These are phyloP conservation scores for Fissipunctia ypsillon DNA, from an alignment of 2,888 invertebrate species.

Conservation along the genomic window DNA sequence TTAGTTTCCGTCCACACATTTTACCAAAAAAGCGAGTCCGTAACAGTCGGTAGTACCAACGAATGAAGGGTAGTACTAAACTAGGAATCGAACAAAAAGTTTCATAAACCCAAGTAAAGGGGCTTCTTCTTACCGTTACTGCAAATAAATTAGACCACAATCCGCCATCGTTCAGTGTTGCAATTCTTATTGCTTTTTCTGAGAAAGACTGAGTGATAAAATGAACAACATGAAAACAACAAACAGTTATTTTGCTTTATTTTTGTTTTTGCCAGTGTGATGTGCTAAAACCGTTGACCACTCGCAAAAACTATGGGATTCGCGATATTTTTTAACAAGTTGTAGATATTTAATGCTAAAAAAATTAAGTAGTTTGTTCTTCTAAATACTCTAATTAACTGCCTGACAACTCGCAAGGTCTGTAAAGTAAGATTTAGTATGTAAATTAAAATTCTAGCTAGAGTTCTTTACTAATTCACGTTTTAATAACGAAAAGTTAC, in stretches of 20 bases:
- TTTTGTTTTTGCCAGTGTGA: not conserved
- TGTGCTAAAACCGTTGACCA: not conserved
- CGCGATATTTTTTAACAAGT: no score
- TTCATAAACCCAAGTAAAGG: not conserved
- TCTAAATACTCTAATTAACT: no score
- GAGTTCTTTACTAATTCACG: no score
- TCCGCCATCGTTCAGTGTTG: not conserved
- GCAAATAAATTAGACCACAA: constrained; percentile 26
- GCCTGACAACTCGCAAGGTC: no score
- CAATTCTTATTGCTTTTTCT: constrained; percentile 23
- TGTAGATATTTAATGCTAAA: no score
- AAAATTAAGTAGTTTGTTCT: no score
- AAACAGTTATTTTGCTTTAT: not conserved
- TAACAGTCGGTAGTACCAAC: not conserved
- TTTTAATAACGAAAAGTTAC: no score
- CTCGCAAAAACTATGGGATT: no score
- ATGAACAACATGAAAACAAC: not conserved
- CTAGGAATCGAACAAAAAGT: constrained; percentile 1
- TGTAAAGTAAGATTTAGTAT: not conserved
- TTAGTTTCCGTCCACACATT: no score
- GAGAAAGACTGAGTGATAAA: not conserved
- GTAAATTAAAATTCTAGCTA: no score
- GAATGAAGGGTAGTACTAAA: no score
- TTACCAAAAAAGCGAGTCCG: no score
- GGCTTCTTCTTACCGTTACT: constrained; percentile 30